phyloP scores from a whole-genome alignment of 2,113 vertebrate genomes.

The Vanacampus margaritifer region DNA sequence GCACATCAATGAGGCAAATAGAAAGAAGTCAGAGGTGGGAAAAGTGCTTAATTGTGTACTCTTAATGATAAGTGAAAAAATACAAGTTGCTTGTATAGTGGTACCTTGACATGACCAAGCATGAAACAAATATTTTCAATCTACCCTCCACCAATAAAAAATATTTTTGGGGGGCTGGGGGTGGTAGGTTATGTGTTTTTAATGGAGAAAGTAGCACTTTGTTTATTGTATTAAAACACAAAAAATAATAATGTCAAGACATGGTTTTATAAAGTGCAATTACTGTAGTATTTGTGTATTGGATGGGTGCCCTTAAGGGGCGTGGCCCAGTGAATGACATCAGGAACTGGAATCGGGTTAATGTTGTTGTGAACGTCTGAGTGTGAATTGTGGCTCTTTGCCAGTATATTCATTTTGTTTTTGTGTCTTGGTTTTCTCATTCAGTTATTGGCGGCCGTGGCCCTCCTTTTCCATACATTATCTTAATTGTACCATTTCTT shows the following conservation, averaged over 20 bases:
- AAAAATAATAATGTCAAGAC: not conserved
- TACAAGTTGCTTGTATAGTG: no score
- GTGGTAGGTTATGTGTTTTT: no score
- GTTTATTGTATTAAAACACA: not conserved
- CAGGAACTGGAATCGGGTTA: not conserved
- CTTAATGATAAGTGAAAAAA: no score
- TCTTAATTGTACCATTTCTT: no score
- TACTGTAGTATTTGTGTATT: not conserved
- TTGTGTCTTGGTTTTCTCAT: not conserved
- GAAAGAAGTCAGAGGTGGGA: conserved; percentile 40
- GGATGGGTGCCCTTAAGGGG: not conserved
- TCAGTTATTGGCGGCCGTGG: not conserved
- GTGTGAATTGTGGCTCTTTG: not conserved
- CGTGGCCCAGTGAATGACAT: not conserved
- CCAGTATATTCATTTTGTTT: not conserved
- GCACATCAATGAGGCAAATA: conserved; percentile 25
- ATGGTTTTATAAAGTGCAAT: not conserved
- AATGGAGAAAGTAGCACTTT: no score
- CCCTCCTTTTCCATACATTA: not conserved
- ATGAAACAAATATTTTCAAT: no score
- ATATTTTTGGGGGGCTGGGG: no score
- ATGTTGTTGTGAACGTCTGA: not conserved
- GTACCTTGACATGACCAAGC: no score
- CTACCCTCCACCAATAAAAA: no score
- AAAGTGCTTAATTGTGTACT: not conserved